phyloP scores from a whole-genome alignment of 2,113 vertebrate species.

The Notarius quadriscutis region DNA sequence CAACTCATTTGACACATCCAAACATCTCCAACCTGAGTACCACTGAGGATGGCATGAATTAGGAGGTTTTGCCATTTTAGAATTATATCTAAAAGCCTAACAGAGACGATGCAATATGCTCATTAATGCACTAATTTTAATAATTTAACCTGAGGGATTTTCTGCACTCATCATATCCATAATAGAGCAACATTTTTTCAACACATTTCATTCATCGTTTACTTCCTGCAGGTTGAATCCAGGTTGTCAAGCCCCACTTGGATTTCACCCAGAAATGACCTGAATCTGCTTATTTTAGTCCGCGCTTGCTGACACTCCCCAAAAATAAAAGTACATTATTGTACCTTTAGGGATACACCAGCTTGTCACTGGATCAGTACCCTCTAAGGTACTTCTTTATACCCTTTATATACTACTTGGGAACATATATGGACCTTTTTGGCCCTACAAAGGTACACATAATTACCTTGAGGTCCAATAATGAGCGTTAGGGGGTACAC shows the following conservation, averaged over 20 bases:
- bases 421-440: no score
- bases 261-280: not conserved
- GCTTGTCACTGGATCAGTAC: no score
- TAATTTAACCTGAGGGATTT: not conserved
- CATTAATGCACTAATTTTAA: not conserved
- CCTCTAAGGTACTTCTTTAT: no score
- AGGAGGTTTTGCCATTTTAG: not conserved
- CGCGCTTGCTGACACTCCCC: no score
- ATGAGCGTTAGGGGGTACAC: no score
- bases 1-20: not conserved
- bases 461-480: no score
- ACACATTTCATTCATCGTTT: not conserved
- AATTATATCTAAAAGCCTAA: not conserved
- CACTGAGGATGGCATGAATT: not conserved
- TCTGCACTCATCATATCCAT: no score
- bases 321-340: no score
- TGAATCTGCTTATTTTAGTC: not conserved
- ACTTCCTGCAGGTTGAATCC: not conserved
- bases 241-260: not conserved
- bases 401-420: no score
- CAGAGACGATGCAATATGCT: not conserved
- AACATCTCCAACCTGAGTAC: not conserved
- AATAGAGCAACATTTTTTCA: not conserved
- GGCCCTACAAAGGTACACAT: no score
- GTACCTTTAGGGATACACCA: no score